These are phyloP conservation scores for Pseudolaguvia tuberculata DNA, from an alignment of 2,113 vertebrate species.

Conservation along the genomic window DNA sequence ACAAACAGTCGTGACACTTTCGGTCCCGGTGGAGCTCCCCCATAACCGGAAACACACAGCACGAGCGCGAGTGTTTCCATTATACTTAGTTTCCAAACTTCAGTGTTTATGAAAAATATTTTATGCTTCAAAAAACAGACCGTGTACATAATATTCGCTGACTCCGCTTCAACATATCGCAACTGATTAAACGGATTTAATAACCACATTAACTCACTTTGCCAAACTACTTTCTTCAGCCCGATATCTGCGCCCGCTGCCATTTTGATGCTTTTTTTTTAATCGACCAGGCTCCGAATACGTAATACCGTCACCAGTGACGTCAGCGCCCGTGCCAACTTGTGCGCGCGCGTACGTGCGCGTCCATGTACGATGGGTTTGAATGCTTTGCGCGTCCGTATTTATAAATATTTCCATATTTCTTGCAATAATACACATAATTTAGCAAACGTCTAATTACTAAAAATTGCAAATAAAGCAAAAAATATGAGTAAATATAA, in stretches of 20 bases:
- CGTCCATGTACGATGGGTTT: neutral
- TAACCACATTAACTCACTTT: slow-evolving; percentile 65
- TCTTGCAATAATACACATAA: too few species aligned
- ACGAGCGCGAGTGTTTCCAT: neutral
- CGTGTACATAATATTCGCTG: neutral
- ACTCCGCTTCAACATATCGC: neutral
- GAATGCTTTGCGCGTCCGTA: too few species aligned
- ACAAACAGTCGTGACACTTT: neutral
- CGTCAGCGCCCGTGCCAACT: neutral
- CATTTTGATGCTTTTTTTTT: slow-evolving; percentile 58
- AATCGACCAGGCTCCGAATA: neutral
- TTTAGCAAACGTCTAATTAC: too few species aligned
- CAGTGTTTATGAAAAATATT: neutral
- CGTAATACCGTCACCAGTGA: slow-evolving; percentile 46
- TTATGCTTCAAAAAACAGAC: neutral
- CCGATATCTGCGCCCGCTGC: slow-evolving; percentile 64
- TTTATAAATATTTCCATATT: too few species aligned
- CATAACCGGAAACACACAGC: neutral
- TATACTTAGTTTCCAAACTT: neutral
- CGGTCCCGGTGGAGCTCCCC: neutral
- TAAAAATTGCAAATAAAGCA: too few species aligned
- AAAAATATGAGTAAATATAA: too few species aligned
- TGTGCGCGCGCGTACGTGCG: neutral
- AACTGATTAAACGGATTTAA: neutral
- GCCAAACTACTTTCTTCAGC: slow-evolving; percentile 68